Evolutionary conservation across 2,888 invertebrate species (phyloP).

Genomic region (Sycophila texana): DNA sequence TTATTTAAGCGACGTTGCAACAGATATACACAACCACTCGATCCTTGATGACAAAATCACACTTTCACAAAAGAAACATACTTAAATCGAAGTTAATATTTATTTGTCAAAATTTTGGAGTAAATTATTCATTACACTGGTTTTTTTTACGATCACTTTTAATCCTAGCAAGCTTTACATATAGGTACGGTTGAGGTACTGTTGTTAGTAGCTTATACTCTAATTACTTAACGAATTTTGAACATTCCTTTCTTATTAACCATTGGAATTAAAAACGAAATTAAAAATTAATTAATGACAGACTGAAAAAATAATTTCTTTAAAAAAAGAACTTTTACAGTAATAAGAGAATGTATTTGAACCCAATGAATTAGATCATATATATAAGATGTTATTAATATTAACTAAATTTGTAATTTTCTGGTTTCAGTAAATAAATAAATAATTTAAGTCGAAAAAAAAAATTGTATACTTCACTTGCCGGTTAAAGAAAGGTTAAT

Average conservation of each 20-base stretch:
- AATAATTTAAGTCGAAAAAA: too few relatives aligned
- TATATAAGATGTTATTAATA: too few relatives aligned
- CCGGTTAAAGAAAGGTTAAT: too few relatives aligned
- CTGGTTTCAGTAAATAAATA: too few relatives aligned
- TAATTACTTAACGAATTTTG: conserved; percentile 8
- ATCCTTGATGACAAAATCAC: background rate
- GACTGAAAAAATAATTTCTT: too few relatives aligned
- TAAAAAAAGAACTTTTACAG: background rate
- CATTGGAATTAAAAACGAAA: background rate
- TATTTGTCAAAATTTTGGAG: too few relatives aligned
- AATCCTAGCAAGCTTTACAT: background rate
- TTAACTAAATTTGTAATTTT: too few relatives aligned
- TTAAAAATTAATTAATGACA: background rate
- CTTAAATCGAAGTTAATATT: background rate
- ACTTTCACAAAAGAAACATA: conserved; percentile 3
- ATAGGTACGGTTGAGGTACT: background rate
- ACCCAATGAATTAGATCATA: too few relatives aligned
- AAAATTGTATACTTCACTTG: too few relatives aligned
- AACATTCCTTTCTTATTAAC: background rate
- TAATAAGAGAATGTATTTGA: background rate
- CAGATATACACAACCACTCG: too few relatives aligned
- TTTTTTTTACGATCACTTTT: background rate
- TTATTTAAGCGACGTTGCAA: background rate
- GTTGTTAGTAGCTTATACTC: conserved; percentile 35
- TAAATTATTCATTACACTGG: background rate